Evolutionary conservation across 2,888 invertebrate species (phyloP).

Genomic region (Ferdinandea cuprea): DNA sequence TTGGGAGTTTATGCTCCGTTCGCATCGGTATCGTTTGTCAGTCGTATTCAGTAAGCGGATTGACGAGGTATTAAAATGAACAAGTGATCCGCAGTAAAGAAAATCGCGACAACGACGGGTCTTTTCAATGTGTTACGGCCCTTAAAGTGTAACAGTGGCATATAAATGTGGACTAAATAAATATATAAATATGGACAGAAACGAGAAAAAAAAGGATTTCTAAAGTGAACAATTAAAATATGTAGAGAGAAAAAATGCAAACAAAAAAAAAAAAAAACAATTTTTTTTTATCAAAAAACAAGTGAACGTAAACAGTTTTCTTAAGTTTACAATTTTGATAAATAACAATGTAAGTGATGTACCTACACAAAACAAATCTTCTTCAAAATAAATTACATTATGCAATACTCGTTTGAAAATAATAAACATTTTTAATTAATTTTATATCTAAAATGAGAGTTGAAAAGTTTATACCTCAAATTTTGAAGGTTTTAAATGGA

Average conservation of each 20-base stretch:
- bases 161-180: constrained; percentile 14
- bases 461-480: no score
- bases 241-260: not conserved
- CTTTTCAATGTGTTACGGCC: constrained; percentile 14
- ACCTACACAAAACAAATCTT: not conserved
- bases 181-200: constrained; percentile 10
- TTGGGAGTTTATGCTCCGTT: constrained; percentile 53
- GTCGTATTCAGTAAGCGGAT: constrained; percentile 68
- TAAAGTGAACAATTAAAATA: not conserved
- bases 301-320: not conserved
- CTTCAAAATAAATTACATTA: not conserved
- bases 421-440: not conserved
- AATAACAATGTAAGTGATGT: constrained; percentile 13
- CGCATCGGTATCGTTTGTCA: constrained; percentile 68
- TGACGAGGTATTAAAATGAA: constrained; percentile 43
- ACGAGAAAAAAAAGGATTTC: not conserved
- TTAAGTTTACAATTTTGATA: not conserved
- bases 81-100: not conserved
- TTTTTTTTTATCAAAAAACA: not conserved
- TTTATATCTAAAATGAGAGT: not conserved
- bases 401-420: not conserved
- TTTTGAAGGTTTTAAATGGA: no score
- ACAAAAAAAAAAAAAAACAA: not conserved
- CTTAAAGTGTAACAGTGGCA: constrained; percentile 33
- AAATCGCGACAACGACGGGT: constrained; percentile 34